A percentile compares a stretch with the other conserved stretches of the same genome.
Conservation (phyloP, 2,797 vertebrate species). For the Podargus strigoides region DNA sequence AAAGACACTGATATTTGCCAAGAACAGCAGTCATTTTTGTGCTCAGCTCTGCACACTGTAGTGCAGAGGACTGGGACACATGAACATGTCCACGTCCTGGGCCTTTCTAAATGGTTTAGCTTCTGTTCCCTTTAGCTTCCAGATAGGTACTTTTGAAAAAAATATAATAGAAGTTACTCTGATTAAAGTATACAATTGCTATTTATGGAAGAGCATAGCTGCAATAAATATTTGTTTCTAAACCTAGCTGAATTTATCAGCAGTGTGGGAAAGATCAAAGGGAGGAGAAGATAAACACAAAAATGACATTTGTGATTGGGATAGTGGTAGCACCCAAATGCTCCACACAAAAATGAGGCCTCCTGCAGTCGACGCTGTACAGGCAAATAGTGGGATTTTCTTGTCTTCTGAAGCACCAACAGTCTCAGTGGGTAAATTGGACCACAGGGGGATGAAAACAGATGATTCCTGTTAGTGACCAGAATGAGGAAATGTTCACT, state of each 20-base stretch:
- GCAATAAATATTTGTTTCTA: slow-evolving; percentile 13
- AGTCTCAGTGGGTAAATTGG: not conserved
- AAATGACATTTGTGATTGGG: not conserved
- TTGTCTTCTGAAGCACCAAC: not conserved
- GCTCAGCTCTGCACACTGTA: not conserved
- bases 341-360: not conserved
- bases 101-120: not conserved
- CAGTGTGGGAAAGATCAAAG: slow-evolving; percentile 30
- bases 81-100: not conserved
- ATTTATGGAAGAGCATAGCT: not conserved
- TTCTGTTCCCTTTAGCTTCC: not conserved
- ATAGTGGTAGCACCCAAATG: not conserved
- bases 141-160: not conserved
- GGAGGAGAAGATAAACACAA: not conserved
- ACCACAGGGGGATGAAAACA: not conserved
- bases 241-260: slow-evolving; percentile 11
- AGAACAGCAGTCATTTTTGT: not conserved
- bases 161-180: not conserved
- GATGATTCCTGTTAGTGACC: not conserved
- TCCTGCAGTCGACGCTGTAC: not conserved
- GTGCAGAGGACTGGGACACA: not conserved
- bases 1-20: slow-evolving; percentile 1
- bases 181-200: not conserved
- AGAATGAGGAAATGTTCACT: not conserved
- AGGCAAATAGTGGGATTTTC: not conserved